Conservation (phyloP, 2,888 invertebrate genomes). For the Eutolmus rufibarbis region DNA sequence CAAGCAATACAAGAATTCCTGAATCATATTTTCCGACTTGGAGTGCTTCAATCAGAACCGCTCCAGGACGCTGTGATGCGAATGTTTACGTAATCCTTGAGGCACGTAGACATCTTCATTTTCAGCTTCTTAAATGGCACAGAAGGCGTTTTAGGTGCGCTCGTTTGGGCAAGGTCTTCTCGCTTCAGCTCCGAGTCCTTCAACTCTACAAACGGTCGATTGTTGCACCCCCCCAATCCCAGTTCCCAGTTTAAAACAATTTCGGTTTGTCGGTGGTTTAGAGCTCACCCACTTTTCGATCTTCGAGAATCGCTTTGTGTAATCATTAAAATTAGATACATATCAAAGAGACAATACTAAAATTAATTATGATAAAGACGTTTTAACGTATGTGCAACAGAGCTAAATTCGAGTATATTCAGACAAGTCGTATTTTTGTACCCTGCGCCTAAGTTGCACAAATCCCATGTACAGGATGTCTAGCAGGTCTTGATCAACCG, state of each 20-base stretch:
- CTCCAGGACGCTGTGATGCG: not conserved
- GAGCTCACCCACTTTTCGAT: not conserved
- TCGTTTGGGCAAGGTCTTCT: not conserved
- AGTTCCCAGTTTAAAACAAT: not conserved
- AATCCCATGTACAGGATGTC: not conserved
- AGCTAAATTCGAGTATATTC: slow-evolving; percentile 31
- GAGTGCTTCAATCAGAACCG: not conserved
- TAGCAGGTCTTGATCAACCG: not conserved
- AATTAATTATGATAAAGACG: slow-evolving; percentile 42
- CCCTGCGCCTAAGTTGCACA: not conserved
- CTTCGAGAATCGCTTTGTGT: not conserved
- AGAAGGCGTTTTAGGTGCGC: not conserved
- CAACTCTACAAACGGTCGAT: slow-evolving; percentile 7
- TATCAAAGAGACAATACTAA: slow-evolving; percentile 50
- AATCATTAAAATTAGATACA: slow-evolving; percentile 46
- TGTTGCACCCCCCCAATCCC: not conserved
- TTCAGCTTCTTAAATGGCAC: not conserved
- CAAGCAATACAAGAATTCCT: not conserved
- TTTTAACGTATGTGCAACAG: slow-evolving; percentile 9
- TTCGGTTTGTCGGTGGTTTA: slow-evolving; percentile 8
- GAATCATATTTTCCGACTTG: slow-evolving; percentile 8
- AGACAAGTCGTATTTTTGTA: slow-evolving; percentile 1
- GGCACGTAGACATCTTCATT: not conserved
- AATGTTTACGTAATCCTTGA: not conserved
- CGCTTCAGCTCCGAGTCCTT: not conserved